A percentile compares a stretch with the other conserved stretches of the same genome.
Evolutionary conservation across 2,797 vertebrate genomes (phyloP).

Genomic region (Spheniscus humboldti): DNA sequence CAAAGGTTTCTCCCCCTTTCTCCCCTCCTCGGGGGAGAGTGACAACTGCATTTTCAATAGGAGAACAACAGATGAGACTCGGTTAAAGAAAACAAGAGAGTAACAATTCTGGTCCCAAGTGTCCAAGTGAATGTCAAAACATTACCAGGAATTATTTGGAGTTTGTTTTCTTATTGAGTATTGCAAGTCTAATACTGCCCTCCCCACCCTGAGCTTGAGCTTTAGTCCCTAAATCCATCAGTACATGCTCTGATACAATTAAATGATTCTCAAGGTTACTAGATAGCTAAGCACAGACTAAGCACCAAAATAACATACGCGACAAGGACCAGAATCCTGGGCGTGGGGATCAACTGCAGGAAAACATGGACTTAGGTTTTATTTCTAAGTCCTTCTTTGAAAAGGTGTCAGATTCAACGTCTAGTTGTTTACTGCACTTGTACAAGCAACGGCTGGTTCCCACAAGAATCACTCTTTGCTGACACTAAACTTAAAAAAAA

Average conservation of each 20-base stretch:
- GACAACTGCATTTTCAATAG: slow-evolving; percentile 52
- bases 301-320: neutral
- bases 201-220: neutral
- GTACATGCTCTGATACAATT: neutral
- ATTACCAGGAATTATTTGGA: slow-evolving; percentile 5
- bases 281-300: neutral
- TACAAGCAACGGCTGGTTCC: neutral
- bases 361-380: neutral
- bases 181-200: neutral
- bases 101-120: slow-evolving; percentile 28
- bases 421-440: neutral
- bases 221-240: neutral
- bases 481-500: neutral
- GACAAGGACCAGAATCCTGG: neutral
- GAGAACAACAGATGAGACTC: slow-evolving; percentile 30
- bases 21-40: neutral
- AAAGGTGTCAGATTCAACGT: neutral
- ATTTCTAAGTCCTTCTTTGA: neutral
- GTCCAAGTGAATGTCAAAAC: slow-evolving; percentile 32
- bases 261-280: neutral
- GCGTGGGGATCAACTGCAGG: rapidly evolving
- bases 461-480: neutral
- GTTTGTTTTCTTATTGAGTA: slow-evolving; percentile 17
- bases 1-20: neutral
- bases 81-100: slow-evolving; percentile 50